Conservation (phyloP, 1,140 invertebrate species). For the Micrasema minimum region DNA sequence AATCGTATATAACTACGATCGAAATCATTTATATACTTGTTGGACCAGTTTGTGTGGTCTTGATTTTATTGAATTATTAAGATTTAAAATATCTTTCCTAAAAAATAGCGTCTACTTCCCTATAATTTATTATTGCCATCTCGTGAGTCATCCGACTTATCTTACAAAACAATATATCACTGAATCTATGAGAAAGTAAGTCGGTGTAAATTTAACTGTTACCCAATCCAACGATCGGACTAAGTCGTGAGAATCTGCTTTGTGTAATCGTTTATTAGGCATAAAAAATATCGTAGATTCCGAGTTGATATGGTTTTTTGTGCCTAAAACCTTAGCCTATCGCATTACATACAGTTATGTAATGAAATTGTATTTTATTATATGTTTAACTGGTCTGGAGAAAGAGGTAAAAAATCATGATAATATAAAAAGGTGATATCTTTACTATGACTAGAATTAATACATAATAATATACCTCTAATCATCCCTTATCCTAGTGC, state of each 20-base stretch:
- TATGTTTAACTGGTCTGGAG: too few species aligned
- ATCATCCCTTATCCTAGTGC: too few species aligned
- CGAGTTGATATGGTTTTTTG: conserved; percentile 18
- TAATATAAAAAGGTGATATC: too few species aligned
- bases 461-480: too few species aligned
- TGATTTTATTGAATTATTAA: neutral
- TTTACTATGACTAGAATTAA: too few species aligned
- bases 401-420: too few species aligned
- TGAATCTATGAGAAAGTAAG: conserved; percentile 26
- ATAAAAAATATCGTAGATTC: conserved; percentile 23
- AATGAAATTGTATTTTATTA: conserved; percentile 13
- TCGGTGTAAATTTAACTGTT: conserved; percentile 22
- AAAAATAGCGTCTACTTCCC: conserved; percentile 11
- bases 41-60: conserved; percentile 22
- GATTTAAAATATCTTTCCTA: conserved; percentile 3
- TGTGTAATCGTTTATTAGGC: conserved; percentile 22
- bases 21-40: too few species aligned
- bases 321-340: neutral
- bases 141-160: conserved; percentile 14
- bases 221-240: conserved; percentile 16
- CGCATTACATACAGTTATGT: conserved; percentile 15
- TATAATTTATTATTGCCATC: conserved; percentile 27
- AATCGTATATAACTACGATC: too few species aligned
- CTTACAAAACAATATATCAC: conserved; percentile 21
- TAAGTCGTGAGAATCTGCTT: conserved; percentile 30